These are phyloP conservation scores for Neopelma chrysocephalum DNA, from an alignment of 2,797 vertebrate species.

Conservation along the genomic window DNA sequence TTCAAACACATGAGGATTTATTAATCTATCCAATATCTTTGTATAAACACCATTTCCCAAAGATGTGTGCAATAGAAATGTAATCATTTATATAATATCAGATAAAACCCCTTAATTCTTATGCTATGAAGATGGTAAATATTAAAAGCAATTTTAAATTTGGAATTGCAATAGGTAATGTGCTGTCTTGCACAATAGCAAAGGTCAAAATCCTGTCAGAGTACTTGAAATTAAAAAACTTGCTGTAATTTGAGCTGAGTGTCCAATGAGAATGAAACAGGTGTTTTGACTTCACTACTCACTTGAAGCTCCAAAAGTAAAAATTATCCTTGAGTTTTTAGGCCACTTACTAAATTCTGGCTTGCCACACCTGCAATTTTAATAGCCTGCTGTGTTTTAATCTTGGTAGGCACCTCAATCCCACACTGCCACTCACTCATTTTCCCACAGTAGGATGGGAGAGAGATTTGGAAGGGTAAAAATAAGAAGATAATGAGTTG, in stretches of 20 bases:
- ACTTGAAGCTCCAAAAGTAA: background rate
- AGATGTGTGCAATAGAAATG: background rate
- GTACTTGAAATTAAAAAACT: background rate
- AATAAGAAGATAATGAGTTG: background rate
- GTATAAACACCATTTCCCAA: conserved; percentile 21
- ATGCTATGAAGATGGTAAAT: background rate
- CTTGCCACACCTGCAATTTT: background rate
- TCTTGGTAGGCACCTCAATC: background rate
- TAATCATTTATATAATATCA: background rate
- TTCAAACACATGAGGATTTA: background rate
- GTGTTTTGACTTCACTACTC: background rate
- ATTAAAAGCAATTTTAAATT: conserved; percentile 7
- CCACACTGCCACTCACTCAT: background rate
- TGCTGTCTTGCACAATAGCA: background rate
- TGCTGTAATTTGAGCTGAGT: background rate
- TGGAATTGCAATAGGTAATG: background rate
- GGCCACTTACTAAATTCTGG: background rate
- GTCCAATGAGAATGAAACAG: background rate
- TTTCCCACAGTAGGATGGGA: fast-evolving
- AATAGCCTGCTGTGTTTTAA: background rate
- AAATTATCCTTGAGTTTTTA: background rate
- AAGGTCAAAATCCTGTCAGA: background rate
- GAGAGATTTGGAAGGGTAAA: background rate
- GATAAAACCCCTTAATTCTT: background rate
- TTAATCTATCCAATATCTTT: conserved; percentile 26